These are phyloP conservation scores for Diabrotica virgifera DNA, from an alignment of 1,140 invertebrate genomes.

Conservation along the genomic window DNA sequence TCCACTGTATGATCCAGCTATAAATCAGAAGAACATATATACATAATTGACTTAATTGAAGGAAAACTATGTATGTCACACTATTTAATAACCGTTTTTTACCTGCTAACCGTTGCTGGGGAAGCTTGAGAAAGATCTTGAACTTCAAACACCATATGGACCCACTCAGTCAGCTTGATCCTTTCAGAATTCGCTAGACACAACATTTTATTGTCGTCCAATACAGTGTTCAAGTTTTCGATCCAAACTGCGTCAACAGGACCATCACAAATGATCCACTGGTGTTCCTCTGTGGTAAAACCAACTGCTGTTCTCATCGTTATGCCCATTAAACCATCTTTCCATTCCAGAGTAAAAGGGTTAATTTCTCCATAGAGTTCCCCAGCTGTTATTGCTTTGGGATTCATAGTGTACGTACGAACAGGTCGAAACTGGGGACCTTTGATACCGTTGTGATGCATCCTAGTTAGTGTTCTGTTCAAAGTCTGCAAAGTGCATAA, in stretches of 20 bases:
- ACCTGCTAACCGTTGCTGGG: conserved; percentile 82
- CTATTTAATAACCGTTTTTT: conserved; percentile 13
- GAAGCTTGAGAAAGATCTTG: conserved; percentile 82
- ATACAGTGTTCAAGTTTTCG: conserved; percentile 90
- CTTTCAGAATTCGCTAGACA: conserved; percentile 85
- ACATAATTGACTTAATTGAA: no score
- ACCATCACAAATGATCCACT: conserved; percentile 86
- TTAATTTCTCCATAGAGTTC: conserved; percentile 89
- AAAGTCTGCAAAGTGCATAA: conserved; percentile 54
- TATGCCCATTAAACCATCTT: conserved; percentile 77
- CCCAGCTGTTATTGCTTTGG: conserved; percentile 84
- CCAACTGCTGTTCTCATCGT: conserved; percentile 67
- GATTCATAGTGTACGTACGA: conserved; percentile 74
- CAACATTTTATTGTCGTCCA: conserved; percentile 93
- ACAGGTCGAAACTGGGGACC: conserved; percentile 62
- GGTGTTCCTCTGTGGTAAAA: conserved; percentile 61
- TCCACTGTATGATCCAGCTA: no score
- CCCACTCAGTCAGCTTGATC: conserved; percentile 80
- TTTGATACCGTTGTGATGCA: conserved; percentile 55
- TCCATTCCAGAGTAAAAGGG: conserved; percentile 82
- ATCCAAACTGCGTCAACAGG: conserved; percentile 95
- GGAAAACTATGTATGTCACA: no score
- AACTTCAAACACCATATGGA: conserved; percentile 87
- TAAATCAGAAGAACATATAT: no score
- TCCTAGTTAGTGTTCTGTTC: conserved; percentile 61